phyloP scores from a whole-genome alignment of 2,797 vertebrate genomes.

The Sardinella longiceps region DNA sequence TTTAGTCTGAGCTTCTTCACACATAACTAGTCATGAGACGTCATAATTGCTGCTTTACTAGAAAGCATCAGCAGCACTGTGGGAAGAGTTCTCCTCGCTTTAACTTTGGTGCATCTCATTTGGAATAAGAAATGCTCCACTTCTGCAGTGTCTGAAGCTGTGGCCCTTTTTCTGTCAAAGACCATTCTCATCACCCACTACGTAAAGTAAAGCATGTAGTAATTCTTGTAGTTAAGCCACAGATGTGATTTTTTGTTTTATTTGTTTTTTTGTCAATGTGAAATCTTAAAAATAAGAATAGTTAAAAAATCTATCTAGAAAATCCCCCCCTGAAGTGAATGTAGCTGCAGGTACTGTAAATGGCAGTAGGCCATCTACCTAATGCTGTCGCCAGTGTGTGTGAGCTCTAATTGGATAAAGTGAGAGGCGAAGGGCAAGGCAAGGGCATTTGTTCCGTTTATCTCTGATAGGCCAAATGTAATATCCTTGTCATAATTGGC shows the following conservation, averaged over 20 bases:
- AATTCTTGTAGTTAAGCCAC: neutral
- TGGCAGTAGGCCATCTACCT: neutral
- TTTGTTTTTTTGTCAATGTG: too few species aligned
- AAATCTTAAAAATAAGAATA: neutral
- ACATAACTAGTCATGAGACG: constrained; percentile 12
- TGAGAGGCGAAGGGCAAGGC: constrained; percentile 53
- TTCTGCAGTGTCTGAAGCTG: neutral
- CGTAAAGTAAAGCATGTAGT: neutral
- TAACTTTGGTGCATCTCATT: neutral
- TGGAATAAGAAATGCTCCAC: neutral
- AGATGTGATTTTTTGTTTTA: neutral
- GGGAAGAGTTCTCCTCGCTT: neutral
- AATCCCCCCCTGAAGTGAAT: neutral
- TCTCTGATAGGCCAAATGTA: constrained; percentile 61
- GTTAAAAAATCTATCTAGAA: neutral
- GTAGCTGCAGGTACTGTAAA: neutral
- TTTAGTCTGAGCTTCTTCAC: neutral
- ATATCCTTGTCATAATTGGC: constrained; percentile 69
- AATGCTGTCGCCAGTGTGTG: neutral
- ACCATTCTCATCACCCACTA: neutral
- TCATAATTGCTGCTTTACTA: neutral
- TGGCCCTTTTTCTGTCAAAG: neutral
- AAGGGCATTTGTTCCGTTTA: constrained; percentile 61
- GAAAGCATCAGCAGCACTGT: neutral
- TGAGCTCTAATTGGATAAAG: constrained; percentile 9